Percentiles rank a stretch among this genome's conserved stretches.
phyloP scores from a whole-genome alignment of 2,888 invertebrate genomes.

The Macrosiphum euphorbiae region DNA sequence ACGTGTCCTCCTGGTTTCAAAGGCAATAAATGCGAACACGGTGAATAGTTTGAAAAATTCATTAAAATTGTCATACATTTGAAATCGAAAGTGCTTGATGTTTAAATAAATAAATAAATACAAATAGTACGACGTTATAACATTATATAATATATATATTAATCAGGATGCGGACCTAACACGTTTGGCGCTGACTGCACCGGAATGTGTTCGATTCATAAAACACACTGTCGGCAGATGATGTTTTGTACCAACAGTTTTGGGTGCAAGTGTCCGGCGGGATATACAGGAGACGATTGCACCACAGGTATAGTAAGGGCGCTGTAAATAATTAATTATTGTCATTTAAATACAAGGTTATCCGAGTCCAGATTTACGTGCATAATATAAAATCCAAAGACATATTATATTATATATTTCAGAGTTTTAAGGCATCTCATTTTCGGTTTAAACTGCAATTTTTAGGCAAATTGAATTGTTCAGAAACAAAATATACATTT shows the following conservation, averaged over 20 bases:
- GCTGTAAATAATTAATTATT: background rate
- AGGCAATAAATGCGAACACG: background rate
- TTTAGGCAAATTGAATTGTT: background rate
- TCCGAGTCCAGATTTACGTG: background rate
- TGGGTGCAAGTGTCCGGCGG: conserved; percentile 23
- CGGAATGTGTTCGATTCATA: conserved; percentile 27
- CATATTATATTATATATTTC: background rate
- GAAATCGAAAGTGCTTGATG: background rate
- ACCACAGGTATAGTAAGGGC: background rate
- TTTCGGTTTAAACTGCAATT: too few relatives aligned
- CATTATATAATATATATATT: background rate
- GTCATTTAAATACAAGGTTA: background rate
- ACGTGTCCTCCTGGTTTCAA: conserved; percentile 15
- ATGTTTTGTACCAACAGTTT: conserved; percentile 6
- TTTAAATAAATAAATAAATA: too few relatives aligned
- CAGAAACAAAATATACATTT: background rate
- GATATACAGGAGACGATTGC: background rate
- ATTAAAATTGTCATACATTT: background rate
- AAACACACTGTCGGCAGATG: background rate
- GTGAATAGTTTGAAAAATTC: background rate
- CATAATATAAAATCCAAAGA: too few relatives aligned
- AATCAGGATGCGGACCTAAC: background rate
- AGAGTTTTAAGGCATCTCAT: background rate
- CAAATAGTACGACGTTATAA: background rate
- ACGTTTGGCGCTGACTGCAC: conserved; percentile 14